phyloP scores from a whole-genome alignment of 1,140 invertebrate species.

The Holcopasites calliopsidis region DNA sequence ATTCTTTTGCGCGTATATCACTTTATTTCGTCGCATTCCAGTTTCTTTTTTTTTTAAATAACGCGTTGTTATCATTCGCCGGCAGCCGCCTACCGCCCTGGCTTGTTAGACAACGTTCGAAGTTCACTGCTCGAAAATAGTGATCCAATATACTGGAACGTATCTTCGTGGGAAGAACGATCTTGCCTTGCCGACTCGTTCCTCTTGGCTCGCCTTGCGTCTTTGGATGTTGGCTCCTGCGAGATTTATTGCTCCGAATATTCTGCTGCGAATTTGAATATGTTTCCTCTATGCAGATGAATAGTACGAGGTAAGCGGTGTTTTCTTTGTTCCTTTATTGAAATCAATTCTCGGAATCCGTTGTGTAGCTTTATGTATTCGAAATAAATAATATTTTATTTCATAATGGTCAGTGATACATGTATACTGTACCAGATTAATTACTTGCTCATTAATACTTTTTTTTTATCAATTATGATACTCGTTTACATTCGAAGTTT shows the following conservation, averaged over 20 bases:
- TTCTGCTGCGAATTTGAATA: slow-evolving; percentile 1
- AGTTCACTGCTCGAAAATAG: slow-evolving; percentile 3
- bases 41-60: slow-evolving; percentile 43
- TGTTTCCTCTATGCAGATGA: background rate
- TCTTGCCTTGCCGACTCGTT: slow-evolving; percentile 8
- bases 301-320: slow-evolving; percentile 14
- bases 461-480: background rate
- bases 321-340: background rate
- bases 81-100: slow-evolving; percentile 25
- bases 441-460: background rate
- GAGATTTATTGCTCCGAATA: background rate
- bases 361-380: background rate
- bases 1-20: background rate
- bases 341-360: background rate
- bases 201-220: background rate
- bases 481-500: background rate
- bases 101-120: background rate
- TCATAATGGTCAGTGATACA: background rate
- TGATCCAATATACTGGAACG: slow-evolving; percentile 1
- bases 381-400: background rate
- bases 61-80: slow-evolving; percentile 33
- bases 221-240: slow-evolving; percentile 4
- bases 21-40: background rate
- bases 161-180: slow-evolving; percentile 26
- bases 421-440: background rate